These are phyloP conservation scores for Plectrocnemia conspersa DNA, from an alignment of 1,140 invertebrate genomes.

Conservation along the genomic window DNA sequence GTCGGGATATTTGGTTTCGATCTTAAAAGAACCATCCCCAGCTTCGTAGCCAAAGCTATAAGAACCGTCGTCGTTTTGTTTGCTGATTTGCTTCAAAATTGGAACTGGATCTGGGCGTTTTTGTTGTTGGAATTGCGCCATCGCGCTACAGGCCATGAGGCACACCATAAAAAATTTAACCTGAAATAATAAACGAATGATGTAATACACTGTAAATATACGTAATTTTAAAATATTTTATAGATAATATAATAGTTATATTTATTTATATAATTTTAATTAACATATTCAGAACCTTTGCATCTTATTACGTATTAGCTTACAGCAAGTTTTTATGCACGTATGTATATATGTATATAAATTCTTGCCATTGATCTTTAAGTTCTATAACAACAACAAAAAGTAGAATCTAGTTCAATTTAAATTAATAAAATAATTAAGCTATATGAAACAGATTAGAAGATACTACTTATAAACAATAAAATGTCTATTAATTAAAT, in stretches of 20 bases:
- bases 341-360: not conserved
- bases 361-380: not conserved
- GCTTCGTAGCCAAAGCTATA: conserved; percentile 86
- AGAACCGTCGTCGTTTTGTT: conserved; percentile 78
- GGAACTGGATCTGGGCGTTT: conserved; percentile 58
- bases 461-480: too few species aligned
- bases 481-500: too few species aligned
- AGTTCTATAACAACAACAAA: not conserved
- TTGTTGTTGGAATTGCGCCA: conserved; percentile 37
- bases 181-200: conserved; percentile 11
- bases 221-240: not conserved
- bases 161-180: conserved; percentile 18
- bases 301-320: too few species aligned
- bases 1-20: conserved; percentile 79
- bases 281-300: too few species aligned
- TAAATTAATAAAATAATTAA: too few species aligned
- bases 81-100: conserved; percentile 67
- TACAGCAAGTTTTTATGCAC: too few species aligned
- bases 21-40: conserved; percentile 87
- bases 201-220: not conserved
- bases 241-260: not conserved
- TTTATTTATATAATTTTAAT: too few species aligned
- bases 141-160: not conserved
- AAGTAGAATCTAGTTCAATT: not conserved
- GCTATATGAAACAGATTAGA: too few species aligned